Base-by-base conservation (phyloP, 2,888 invertebrate species). In the Podotricha telesiphe region DNA sequence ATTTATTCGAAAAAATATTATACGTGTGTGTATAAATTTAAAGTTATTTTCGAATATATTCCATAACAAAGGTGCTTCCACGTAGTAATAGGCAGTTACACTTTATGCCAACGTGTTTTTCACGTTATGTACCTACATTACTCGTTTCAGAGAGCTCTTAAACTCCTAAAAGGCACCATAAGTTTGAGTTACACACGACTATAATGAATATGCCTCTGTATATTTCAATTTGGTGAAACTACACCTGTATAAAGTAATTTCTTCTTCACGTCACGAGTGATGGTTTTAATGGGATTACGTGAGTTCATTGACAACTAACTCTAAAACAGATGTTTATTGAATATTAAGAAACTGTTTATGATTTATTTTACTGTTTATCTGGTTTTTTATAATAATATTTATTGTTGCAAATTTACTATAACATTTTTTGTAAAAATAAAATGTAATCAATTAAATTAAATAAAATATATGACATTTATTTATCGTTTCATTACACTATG, bases 151-250 rank as follows among this genome's bases (percentile, higher is more conserved):
- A 85, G 84, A 82, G 79, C 88, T 88, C 87, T 88, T 86, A 86
- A 87, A 85, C 85, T 86, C 87, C 86, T 86, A 86, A 89, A 85
- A 87, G 86, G 86, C 82, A 80, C 85, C 87, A 86, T 88, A 89
- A 89, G 85, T 88, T 87, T 88, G 88, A 90, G 85, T 88, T 88
- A 89, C 82, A 78, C 80, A 19, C 79, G 73, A 77, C 78, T 84
- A 81, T 91, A 91, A 91, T 90, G 91, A 90, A 89, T 88, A 89
- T 88, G 86, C 86, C 83, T 77, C 80, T 83, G 88, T 91, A 91
- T 91, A 90, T 91, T 88, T 90, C 90, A 90, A 91, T 91, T 91
- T 90, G 67, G 70, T 48, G 61, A n/a, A 65, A 70, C 50, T 61
- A 64, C 64, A 73, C 64, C 68, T 72, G 70, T 64, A 65, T 68